Evolutionary conservation across 2,888 invertebrate species (phyloP).

Genomic region (Panopea generosa): DNA sequence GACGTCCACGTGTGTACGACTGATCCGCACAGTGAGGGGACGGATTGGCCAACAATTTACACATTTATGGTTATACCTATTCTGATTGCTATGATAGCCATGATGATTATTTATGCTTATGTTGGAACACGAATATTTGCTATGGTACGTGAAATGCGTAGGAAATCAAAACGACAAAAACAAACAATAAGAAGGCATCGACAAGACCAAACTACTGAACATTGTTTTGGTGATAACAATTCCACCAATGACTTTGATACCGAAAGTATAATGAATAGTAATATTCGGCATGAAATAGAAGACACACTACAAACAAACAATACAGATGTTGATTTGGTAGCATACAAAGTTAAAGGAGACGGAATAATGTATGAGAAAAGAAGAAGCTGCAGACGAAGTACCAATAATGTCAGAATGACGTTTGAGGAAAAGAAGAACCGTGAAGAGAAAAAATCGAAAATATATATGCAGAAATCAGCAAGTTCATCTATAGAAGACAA

Average conservation of each 20-base stretch:
- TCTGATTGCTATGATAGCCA: constrained; percentile 15
- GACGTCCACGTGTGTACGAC: constrained; percentile 21
- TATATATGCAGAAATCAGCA: not conserved
- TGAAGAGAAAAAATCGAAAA: constrained; percentile 14
- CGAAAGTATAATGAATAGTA: constrained; percentile 12
- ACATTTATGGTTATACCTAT: constrained; percentile 15
- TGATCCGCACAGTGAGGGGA: constrained; percentile 5
- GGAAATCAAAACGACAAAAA: constrained; percentile 9
- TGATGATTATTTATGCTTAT: constrained; percentile 28
- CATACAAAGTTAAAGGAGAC: constrained; percentile 18
- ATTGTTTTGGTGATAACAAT: no score
- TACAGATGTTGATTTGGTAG: constrained; percentile 17
- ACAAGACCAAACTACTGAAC: no score
- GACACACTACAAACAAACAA: constrained; percentile 1
- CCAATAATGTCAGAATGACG: not conserved
- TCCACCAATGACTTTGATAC: not conserved
- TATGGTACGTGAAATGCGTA: constrained; percentile 20
- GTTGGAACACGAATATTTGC: constrained; percentile 34
- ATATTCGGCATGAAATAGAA: constrained; percentile 14
- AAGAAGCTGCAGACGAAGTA: not conserved
- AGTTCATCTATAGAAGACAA: no score
- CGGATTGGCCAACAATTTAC: constrained; percentile 23
- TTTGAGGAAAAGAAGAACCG: constrained; percentile 19
- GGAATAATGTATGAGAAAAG: constrained; percentile 19
- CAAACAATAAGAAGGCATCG: no score